Conservation (phyloP, 1,140 invertebrate species). For the Platorchestia sp. region DNA sequence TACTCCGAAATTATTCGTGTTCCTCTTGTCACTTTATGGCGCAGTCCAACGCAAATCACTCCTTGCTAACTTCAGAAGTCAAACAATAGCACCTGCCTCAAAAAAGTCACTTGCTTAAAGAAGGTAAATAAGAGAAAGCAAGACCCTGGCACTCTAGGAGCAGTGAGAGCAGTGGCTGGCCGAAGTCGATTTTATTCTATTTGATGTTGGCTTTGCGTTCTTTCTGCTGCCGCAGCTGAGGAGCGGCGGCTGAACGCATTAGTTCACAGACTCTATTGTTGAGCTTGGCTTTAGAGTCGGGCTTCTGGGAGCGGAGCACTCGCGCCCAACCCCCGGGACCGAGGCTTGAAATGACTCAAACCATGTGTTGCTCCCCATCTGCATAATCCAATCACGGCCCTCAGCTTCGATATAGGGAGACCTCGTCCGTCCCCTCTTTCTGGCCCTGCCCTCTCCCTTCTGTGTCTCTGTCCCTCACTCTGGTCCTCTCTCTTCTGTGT, state of each 20-base stretch:
- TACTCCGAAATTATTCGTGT: too few species aligned
- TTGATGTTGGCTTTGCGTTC: constrained; percentile 50
- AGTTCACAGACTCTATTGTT: constrained; percentile 38
- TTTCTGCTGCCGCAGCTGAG: constrained; percentile 17
- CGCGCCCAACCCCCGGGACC: constrained; percentile 61
- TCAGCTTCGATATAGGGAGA: constrained; percentile 15
- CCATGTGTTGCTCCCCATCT: constrained; percentile 68
- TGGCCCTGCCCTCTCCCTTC: background rate
- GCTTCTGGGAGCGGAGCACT: background rate
- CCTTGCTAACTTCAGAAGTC: too few species aligned
- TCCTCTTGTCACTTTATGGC: too few species aligned
- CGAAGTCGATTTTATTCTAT: constrained; percentile 8
- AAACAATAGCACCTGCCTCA: too few species aligned
- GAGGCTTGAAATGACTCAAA: constrained; percentile 68
- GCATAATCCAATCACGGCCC: constrained; percentile 67
- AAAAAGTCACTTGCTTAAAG: too few species aligned
- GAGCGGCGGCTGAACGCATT: background rate
- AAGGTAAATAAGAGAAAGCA: too few species aligned
- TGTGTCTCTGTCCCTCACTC: too few species aligned
- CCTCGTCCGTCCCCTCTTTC: background rate
- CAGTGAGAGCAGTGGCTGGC: too few species aligned
- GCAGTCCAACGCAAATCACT: too few species aligned
- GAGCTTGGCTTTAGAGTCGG: background rate
- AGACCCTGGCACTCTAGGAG: too few species aligned
- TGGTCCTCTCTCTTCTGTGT: too few species aligned